Base-by-base conservation (phyloP, 2,888 invertebrate species). In the Drosophila borborema region DNA sequence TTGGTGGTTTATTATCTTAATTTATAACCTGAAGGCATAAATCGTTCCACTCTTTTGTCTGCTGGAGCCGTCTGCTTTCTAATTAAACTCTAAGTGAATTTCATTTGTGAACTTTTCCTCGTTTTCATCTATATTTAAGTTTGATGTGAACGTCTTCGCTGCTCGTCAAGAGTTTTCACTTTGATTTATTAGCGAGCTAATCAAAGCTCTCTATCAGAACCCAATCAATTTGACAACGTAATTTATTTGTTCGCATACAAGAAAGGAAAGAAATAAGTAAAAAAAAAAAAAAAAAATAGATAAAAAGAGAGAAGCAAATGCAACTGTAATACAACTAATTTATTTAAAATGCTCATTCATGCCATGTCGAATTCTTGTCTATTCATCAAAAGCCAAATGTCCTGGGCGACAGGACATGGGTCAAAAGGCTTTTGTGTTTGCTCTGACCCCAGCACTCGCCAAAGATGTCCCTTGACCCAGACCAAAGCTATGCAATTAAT, bases 261-360 rank as follows among this genome's bases (percentile, higher is more conserved):
- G 28, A 20, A 46, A 20, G 18, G 28, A 20, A 0, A 12, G 43
- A 28, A 28, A 28, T 23, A 23, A 23, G 4, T 3, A 23, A 20
- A 16, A 8, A 28, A 55, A 60, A 20, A 1, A 18, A 34, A n/a
- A 12, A 10, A 34, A 60, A 46, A 34, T 9, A 40, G 4, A 38
- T 5, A 38, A 5, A 14, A 6, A 14, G 38, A 36, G 38, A 7
- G 38, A 38, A 64, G 54, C 56, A 64, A 70, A 76, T 68, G 76
- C 73, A 76, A 78, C 58, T 67, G 72, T 74, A 87, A 89, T 82
- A 74, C 90, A 87, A 87, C 88, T 86, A 86, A 86, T 86, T 86
- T 86, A 86, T 86, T 86, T 86, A 86, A 86, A 86, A 86, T 89
- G 89, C 86, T 75, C 88, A 85, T 86, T 86, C 88, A 89, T 87